Evolutionary conservation across 2,888 invertebrate species (phyloP).

Genomic region (Dynastes hyllus): DNA sequence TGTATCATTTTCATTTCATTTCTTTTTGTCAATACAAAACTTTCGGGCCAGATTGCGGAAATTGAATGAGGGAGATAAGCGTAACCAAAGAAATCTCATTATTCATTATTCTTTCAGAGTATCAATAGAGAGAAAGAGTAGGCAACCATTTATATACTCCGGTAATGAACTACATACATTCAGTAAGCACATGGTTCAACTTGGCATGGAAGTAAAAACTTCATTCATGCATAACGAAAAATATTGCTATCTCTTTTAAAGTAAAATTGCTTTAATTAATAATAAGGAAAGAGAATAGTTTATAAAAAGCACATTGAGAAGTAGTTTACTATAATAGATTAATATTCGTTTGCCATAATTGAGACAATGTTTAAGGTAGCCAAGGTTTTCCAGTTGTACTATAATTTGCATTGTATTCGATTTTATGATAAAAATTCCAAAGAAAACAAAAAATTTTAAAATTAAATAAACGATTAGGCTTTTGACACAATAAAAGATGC

Average conservation of each 20-base stretch:
- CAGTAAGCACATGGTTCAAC: neutral
- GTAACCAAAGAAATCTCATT: slow-evolving; percentile 21
- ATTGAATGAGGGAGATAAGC: slow-evolving; percentile 17
- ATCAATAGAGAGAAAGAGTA: slow-evolving; percentile 29
- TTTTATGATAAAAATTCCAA: too few species aligned
- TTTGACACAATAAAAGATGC: too few species aligned
- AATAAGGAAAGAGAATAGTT: neutral
- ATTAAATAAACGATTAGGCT: too few species aligned
- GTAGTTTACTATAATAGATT: too few species aligned
- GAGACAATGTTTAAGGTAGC: too few species aligned
- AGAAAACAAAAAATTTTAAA: too few species aligned
- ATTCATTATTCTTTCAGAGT: slow-evolving; percentile 33
- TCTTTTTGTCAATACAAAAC: slow-evolving; percentile 8
- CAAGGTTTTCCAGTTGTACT: too few species aligned
- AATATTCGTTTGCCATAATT: too few species aligned
- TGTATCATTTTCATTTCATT: slow-evolving; percentile 16
- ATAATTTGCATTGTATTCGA: too few species aligned
- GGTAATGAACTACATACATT: slow-evolving; percentile 39
- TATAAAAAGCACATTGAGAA: too few species aligned
- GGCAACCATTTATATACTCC: slow-evolving; percentile 39
- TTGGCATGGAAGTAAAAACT: neutral
- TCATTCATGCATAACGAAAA: neutral
- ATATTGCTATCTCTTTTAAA: too few species aligned
- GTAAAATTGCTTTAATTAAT: too few species aligned
- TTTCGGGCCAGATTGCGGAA: slow-evolving; percentile 14